phyloP scores from a whole-genome alignment of 2,888 invertebrate species.

The Microctonus aethiopoides region DNA sequence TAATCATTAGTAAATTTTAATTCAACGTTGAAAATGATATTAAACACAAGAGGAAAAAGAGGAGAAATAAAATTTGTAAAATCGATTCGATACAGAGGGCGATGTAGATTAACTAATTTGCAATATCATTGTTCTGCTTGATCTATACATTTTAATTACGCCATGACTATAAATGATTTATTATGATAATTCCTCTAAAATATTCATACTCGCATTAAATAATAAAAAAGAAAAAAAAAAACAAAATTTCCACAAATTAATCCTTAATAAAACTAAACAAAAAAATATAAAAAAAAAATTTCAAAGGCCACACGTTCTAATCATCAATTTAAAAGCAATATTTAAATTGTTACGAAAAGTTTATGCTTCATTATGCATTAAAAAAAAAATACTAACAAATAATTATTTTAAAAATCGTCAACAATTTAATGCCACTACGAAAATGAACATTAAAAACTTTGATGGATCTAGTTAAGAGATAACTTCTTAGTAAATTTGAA shows the following conservation, averaged over 20 bases:
- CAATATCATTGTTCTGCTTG: neutral
- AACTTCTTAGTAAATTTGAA: neutral
- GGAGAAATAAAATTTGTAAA: neutral
- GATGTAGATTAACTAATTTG: neutral
- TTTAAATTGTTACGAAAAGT: neutral
- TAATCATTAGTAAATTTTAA: neutral
- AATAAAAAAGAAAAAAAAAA: neutral
- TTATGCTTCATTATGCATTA: neutral
- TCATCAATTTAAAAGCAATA: neutral
- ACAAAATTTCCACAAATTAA: neutral
- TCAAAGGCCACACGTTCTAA: neutral
- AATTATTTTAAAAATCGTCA: neutral
- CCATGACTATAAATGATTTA: neutral
- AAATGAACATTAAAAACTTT: neutral
- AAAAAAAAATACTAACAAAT: neutral
- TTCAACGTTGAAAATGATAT: neutral
- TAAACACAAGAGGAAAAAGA: neutral
- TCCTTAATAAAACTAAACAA: neutral
- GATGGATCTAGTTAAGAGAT: neutral
- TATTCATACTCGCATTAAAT: neutral
- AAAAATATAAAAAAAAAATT: constrained; percentile 3
- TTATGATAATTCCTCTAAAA: neutral
- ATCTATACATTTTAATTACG: neutral
- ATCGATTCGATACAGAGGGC: neutral
- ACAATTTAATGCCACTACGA: no score